Evolutionary conservation across 1,140 invertebrate species (phyloP).

Genomic region (Meloidogyne chitwoodi): DNA sequence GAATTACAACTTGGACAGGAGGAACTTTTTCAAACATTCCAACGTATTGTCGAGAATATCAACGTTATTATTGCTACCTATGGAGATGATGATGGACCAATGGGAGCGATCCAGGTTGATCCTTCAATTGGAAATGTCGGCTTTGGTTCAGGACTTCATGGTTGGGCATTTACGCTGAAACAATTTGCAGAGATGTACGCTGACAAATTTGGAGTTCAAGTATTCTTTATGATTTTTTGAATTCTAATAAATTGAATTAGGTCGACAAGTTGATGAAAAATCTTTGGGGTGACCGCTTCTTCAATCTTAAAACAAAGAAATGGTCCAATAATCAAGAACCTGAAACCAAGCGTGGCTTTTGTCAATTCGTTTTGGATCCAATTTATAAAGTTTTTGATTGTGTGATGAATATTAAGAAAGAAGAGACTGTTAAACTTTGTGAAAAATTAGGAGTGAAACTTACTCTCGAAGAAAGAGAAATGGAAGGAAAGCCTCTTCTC

Average conservation of each 20-base stretch:
- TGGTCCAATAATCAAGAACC: conserved; percentile 80
- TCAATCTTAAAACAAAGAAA: conserved; percentile 93
- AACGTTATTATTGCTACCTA: conserved; percentile 99
- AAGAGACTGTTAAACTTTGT: conserved; percentile 79
- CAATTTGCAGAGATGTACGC: conserved; percentile 99
- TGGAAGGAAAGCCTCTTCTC: conserved; percentile 68
- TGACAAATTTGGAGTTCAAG: conserved; percentile 68
- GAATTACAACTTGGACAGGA: conserved; percentile 85
- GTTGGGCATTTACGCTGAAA: conserved; percentile 99
- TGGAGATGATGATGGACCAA: conserved; percentile 87
- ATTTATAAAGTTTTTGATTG: conserved; percentile 96
- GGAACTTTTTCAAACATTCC: conserved; percentile 97
- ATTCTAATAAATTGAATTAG: neutral
- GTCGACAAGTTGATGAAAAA: conserved; percentile 90
- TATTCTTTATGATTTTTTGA: neutral
- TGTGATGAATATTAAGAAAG: conserved; percentile 97
- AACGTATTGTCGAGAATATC: conserved; percentile 98
- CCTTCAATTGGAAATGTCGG: conserved; percentile 96
- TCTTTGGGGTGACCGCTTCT: conserved; percentile 93
- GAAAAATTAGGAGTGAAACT: conserved; percentile 86
- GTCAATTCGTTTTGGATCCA: conserved; percentile 94
- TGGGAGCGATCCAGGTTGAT: conserved; percentile 95
- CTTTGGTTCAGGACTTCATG: conserved; percentile 95
- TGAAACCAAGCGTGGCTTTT: conserved; percentile 89
- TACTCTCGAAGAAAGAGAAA: conserved; percentile 88